These are phyloP conservation scores for Typhlichthys subterraneus DNA, from an alignment of 2,797 vertebrate genomes.

Conservation along the genomic window DNA sequence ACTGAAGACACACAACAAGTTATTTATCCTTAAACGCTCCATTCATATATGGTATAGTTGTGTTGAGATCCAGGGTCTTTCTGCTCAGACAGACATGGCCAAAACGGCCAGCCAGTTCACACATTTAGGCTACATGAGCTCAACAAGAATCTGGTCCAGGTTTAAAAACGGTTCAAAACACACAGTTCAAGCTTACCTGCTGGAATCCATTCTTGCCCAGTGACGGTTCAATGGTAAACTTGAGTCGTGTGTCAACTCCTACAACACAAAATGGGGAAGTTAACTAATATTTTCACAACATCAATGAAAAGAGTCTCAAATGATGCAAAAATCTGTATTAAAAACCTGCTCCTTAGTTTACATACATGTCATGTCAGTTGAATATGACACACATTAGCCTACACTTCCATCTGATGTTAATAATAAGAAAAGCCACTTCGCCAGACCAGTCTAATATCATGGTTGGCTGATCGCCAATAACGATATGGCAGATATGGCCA, in stretches of 20 bases:
- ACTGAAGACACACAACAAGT: slow-evolving; percentile 70
- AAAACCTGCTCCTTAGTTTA: too few species aligned
- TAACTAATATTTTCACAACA: background rate
- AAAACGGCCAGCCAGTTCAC: too few species aligned
- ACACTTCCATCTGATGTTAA: slow-evolving; percentile 30
- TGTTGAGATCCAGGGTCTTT: too few species aligned
- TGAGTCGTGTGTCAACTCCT: slow-evolving; percentile 96
- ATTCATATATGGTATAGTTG: too few species aligned
- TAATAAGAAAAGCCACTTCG: slow-evolving; percentile 6
- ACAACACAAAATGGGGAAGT: slow-evolving; percentile 48
- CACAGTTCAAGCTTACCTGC: slow-evolving; percentile 79
- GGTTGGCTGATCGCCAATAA: slow-evolving; percentile 16
- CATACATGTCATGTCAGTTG: too few species aligned
- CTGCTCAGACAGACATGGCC: too few species aligned
- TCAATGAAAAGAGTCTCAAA: too few species aligned
- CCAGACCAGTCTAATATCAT: slow-evolving; percentile 22
- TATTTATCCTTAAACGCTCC: background rate
- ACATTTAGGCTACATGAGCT: background rate
- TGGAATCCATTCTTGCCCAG: slow-evolving; percentile 96
- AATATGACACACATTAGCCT: too few species aligned
- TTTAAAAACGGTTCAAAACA: background rate
- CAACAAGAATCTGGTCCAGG: background rate
- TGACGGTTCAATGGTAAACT: slow-evolving; percentile 95
- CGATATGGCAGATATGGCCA: slow-evolving; percentile 28
- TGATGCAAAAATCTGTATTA: too few species aligned